A percentile compares a stretch with the other conserved stretches of the same genome.
These are phyloP conservation scores for Vidua macroura DNA, from an alignment of 2,113 vertebrate genomes.

Conservation along the genomic window DNA sequence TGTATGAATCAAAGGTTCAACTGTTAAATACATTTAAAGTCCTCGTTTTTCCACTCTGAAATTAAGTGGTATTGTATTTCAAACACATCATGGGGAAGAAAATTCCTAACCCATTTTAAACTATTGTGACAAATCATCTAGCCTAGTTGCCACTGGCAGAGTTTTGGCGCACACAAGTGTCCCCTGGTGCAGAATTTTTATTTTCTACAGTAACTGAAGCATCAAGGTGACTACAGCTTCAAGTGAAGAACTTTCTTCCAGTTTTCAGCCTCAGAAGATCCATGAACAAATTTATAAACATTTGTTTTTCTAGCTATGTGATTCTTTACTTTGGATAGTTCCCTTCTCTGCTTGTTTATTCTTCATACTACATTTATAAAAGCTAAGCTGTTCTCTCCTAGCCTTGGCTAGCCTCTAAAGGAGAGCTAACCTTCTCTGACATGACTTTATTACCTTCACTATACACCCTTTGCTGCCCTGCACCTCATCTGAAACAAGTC, in stretches of 20 bases:
- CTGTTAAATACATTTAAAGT: neutral
- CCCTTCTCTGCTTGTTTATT: neutral
- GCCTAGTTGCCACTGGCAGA: neutral
- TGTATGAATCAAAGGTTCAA: slow-evolving; percentile 22
- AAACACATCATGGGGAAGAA: neutral
- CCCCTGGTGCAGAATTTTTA: neutral
- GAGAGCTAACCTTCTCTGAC: neutral
- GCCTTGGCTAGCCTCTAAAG: neutral
- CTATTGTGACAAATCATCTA: neutral
- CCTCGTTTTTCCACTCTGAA: slow-evolving; percentile 1
- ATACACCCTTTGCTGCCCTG: neutral
- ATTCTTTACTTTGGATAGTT: neutral
- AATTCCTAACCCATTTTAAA: neutral
- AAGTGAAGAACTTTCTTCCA: neutral
- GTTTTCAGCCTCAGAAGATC: neutral
- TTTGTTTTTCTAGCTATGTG: neutral
- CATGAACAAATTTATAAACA: neutral
- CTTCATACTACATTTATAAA: neutral
- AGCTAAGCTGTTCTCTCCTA: neutral
- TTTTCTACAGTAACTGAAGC: neutral
- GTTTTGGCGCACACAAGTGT: neutral
- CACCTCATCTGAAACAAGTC: neutral
- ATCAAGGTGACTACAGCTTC: neutral
- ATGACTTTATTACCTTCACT: neutral
- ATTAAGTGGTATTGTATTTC: neutral